Percentiles rank a stretch among this genome's conserved stretches.
These are phyloP conservation scores for Oplegnathus fasciatus DNA, from an alignment of 2,113 vertebrate genomes.

Conservation along the genomic window DNA sequence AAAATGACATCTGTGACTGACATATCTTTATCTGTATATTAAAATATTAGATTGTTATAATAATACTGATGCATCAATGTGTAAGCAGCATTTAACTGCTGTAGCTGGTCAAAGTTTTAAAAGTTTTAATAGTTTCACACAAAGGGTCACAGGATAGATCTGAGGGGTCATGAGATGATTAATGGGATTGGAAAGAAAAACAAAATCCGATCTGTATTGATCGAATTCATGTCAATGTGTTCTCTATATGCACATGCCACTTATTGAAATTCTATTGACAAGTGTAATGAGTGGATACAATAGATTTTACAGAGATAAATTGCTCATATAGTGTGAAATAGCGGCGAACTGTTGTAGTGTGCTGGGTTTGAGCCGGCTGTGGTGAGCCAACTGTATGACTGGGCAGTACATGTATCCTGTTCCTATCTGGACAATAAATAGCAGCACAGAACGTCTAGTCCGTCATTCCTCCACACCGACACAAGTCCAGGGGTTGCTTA, in stretches of 20 bases:
- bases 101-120: background rate
- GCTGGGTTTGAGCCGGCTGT: background rate
- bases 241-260: background rate
- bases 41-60: no score
- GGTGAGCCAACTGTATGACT: no score
- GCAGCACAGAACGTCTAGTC: background rate
- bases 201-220: background rate
- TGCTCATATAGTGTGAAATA: background rate
- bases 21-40: background rate
- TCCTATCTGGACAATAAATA: background rate
- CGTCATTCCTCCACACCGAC: background rate
- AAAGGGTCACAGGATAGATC: background rate
- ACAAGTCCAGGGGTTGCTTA: background rate
- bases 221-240: background rate
- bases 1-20: no score
- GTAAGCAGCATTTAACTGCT: background rate
- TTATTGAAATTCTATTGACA: background rate
- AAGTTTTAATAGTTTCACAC: background rate
- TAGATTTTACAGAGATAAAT: no score
- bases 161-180: background rate
- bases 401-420: no score
- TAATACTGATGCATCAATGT: background rate
- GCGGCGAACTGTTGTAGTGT: no score
- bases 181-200: background rate
- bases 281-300: background rate